A percentile compares a stretch with the other conserved stretches of the same genome.
These are phyloP conservation scores for Carapus acus DNA, from an alignment of 2,797 vertebrate genomes.

Conservation along the genomic window DNA sequence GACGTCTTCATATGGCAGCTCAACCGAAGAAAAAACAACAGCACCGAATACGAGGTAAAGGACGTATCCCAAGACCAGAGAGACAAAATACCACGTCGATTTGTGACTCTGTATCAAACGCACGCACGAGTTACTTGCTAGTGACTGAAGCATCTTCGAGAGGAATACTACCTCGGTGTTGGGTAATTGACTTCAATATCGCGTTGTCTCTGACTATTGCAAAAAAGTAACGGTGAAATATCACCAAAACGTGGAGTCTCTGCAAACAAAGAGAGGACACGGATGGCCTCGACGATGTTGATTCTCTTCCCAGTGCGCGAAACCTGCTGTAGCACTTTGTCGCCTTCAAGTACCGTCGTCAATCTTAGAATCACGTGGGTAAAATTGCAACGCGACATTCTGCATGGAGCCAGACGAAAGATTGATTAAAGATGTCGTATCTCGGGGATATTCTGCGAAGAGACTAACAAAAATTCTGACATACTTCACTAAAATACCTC, in stretches of 20 bases:
- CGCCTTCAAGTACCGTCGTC: conserved; percentile 35
- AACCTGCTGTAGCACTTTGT: conserved; percentile 47
- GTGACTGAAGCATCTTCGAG: conserved; percentile 82
- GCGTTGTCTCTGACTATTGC: too few relatives aligned
- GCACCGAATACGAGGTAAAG: conserved; percentile 91
- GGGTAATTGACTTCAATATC: not conserved
- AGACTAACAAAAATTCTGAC: not conserved
- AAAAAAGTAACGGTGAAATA: not conserved
- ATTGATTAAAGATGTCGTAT: not conserved
- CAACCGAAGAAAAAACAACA: conserved; percentile 90
- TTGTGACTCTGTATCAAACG: conserved; percentile 85
- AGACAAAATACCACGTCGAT: conserved; percentile 86
- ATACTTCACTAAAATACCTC: not conserved
- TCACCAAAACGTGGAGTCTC: conserved; percentile 7
- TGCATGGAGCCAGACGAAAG: too few relatives aligned
- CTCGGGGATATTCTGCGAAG: not conserved
- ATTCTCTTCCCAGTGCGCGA: conserved; percentile 23
- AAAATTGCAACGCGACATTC: too few relatives aligned
- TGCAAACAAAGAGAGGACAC: conserved; percentile 35
- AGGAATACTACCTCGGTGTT: not conserved
- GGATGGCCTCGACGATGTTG: conserved; percentile 8
- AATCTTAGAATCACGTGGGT: fast-evolving
- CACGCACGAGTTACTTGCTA: conserved; percentile 84
- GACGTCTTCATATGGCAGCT: conserved; percentile 88
- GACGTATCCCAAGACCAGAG: conserved; percentile 82